Evolutionary conservation across 2,113 vertebrate species (phyloP).

Genomic region (Equus przewalskii): DNA sequence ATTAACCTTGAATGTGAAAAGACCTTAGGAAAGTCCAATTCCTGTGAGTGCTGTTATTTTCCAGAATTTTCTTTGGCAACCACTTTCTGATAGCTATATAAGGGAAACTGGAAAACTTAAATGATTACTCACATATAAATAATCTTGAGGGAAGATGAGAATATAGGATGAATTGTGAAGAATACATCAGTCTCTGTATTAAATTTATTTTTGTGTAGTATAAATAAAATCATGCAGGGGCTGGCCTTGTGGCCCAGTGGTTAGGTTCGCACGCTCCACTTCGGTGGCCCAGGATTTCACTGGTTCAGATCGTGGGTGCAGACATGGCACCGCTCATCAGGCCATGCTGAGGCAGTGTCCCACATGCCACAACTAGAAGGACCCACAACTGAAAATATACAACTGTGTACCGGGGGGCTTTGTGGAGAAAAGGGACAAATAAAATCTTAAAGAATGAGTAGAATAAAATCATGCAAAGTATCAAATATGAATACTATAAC

Average conservation of each 20-base stretch:
- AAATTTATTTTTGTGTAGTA: background rate
- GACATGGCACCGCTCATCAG: too few species aligned
- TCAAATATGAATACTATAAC: background rate
- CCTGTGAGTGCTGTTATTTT: background rate
- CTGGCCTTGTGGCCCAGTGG: too few species aligned
- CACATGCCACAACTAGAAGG: too few species aligned
- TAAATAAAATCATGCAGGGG: background rate
- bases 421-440: too few species aligned
- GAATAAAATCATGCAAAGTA: background rate
- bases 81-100: background rate
- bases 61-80: background rate
- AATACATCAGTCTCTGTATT: background rate
- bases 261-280: too few species aligned
- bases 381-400: too few species aligned
- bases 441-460: too few species aligned
- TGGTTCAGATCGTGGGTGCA: too few species aligned
- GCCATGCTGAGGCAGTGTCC: too few species aligned
- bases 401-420: too few species aligned
- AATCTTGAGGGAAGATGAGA: background rate
- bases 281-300: too few species aligned
- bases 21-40: background rate
- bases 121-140: background rate
- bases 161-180: background rate
- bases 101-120: background rate
- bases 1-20: slow-evolving; percentile 41